Evolutionary conservation across 2,888 invertebrate species (phyloP), one percentile per base, ranked within the genome.

Genomic region (Falcaria lacertinaria): DNA sequence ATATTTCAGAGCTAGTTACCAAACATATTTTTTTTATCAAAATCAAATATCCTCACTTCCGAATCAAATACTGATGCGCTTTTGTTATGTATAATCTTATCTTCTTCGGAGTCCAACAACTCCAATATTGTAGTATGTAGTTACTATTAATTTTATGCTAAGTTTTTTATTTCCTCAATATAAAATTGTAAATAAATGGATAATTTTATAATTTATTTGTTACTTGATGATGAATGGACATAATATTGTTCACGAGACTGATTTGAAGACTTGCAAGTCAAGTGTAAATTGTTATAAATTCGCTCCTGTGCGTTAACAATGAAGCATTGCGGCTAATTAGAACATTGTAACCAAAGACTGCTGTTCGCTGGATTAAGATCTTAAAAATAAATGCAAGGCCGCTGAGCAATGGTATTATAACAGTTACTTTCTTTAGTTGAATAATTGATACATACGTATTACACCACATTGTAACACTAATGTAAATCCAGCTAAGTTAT

Each of bases 201-300:
- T 59, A 59, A 47, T 48, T 39, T 55, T 59, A 48, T 68, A 65
- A 66, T 61, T 73, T 74, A 69, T 72, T 69, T 64, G 50, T 63
- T 63, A 54, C 52, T 64, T 60, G 53, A 67, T 67, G 57, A 66
- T 62, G 61, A 62, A 62, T 63, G 69, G 69, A 68, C 64, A 57
- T 50, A 15, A 49, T 47, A 52, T 54, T 59, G 72, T 77, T 74
- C 69, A 58, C 52, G 72, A 76, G 81, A 82, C 81, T 81, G 81
- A 81, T 68, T 64, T 46, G 49, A 60, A 60, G 61, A 60, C 59
- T 60, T 65, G 61, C 46, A 60, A 58, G 64, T 68, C 63, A 49
- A 60, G 52, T 56, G 49, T 50, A 50, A 60, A 57, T 62, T 60
- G 52, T 58, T 53, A 44, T 48, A 59, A 52, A 52, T 54, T 42